phyloP scores from a whole-genome alignment of 2,113 vertebrate species.

The Mus pahari region DNA sequence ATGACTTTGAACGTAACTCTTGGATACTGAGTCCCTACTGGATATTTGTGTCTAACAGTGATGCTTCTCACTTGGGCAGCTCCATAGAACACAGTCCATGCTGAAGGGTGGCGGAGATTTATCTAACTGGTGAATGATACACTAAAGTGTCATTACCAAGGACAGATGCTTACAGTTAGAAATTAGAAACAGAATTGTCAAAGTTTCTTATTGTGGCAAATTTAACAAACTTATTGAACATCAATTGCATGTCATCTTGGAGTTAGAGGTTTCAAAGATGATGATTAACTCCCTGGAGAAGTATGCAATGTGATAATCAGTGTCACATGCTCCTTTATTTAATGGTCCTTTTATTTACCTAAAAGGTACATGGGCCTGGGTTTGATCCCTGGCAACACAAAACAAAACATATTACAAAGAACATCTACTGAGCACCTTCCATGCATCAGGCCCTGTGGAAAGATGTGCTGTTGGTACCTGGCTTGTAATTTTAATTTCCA shows the following conservation, averaged over 20 bases:
- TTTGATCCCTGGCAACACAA: not conserved
- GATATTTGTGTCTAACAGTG: not conserved
- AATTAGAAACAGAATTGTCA: conserved; percentile 39
- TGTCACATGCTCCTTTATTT: not conserved
- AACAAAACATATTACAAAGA: not conserved
- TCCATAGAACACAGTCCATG: not conserved
- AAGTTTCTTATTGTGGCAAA: conserved; percentile 2
- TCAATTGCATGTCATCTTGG: not conserved
- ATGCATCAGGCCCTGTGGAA: not conserved
- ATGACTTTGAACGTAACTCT: not conserved
- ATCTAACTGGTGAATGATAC: conserved; percentile 5
- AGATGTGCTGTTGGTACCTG: not conserved
- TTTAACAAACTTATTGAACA: conserved; percentile 35
- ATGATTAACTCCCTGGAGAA: conserved; percentile 12
- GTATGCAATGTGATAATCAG: not conserved
- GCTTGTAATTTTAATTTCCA: conserved; percentile 26
- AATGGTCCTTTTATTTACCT: not conserved
- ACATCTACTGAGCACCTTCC: not conserved
- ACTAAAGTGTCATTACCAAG: conserved; percentile 14
- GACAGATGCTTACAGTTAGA: not conserved
- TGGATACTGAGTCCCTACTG: not conserved
- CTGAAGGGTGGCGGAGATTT: not conserved
- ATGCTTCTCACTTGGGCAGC: not conserved
- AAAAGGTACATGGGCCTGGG: not conserved
- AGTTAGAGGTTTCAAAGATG: not conserved